Conservation (phyloP, 1,140 invertebrate genomes). For the Halotydeus destructor region DNA sequence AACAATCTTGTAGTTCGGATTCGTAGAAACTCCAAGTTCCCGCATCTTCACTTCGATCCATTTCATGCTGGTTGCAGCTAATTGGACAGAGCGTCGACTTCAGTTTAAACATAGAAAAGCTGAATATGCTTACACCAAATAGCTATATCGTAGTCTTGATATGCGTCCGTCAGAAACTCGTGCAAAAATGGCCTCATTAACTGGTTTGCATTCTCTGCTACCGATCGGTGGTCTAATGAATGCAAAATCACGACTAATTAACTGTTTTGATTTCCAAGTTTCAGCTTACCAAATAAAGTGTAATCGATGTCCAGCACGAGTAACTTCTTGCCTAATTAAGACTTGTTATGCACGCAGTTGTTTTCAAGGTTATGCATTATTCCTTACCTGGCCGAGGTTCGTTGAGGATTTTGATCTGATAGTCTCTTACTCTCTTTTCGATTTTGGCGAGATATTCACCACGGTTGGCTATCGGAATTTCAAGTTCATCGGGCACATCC, state of each 20-base stretch:
- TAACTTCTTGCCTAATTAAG: no score
- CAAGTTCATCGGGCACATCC: conserved; percentile 43
- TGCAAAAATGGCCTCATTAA: conserved; percentile 87
- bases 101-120: conserved; percentile 4
- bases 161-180: conserved; percentile 77
- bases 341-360: no score
- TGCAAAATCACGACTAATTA: background rate
- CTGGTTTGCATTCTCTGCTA: conserved; percentile 63
- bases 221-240: conserved; percentile 57
- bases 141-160: conserved; percentile 41
- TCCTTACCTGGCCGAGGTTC: conserved; percentile 51
- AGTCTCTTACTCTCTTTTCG: conserved; percentile 58
- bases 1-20: conserved; percentile 72
- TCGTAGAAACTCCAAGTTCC: conserved; percentile 54
- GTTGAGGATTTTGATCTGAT: conserved; percentile 61
- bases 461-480: conserved; percentile 52
- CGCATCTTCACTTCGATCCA: conserved; percentile 98
- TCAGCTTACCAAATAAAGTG: conserved; percentile 36
- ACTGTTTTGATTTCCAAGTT: background rate
- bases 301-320: conserved; percentile 93
- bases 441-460: conserved; percentile 40
- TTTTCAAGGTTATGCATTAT: no score
- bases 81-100: conserved; percentile 30
- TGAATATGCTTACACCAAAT: conserved; percentile 32
- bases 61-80: conserved; percentile 93